A percentile compares a stretch with the other conserved stretches of the same genome.
These are phyloP conservation scores for Girardia tigrina DNA, from an alignment of 2,888 invertebrate genomes.

Conservation along the genomic window DNA sequence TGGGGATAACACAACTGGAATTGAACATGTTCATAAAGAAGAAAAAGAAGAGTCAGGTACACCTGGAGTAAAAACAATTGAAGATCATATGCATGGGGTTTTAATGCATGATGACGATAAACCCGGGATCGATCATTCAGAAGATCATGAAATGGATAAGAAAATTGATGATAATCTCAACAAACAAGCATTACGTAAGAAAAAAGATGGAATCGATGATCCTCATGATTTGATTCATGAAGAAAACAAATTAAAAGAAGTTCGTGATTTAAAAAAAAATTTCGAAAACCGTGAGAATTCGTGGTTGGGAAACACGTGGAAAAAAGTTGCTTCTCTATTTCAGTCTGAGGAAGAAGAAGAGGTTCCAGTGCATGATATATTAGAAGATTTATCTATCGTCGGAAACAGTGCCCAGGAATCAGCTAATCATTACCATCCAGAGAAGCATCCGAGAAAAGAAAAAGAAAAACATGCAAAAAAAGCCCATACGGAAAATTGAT, in stretches of 20 bases:
- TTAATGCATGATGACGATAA: constrained; percentile 41
- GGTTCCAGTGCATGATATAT: background rate
- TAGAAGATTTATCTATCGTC: background rate
- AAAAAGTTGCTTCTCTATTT: background rate
- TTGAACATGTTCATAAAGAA: constrained; percentile 39
- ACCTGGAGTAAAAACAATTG: constrained; percentile 35
- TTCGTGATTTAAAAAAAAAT: constrained; percentile 15
- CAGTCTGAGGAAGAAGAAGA: background rate
- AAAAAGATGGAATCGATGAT: background rate
- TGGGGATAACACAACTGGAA: constrained; percentile 38
- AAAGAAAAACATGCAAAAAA: background rate
- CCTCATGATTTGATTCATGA: constrained; percentile 19
- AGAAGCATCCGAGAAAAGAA: constrained; percentile 9
- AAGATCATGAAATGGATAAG: background rate
- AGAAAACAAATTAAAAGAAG: background rate
- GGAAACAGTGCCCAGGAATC: background rate
- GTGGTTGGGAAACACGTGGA: background rate
- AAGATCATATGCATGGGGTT: constrained; percentile 40
- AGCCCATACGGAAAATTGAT: background rate
- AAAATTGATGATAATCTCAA: background rate
- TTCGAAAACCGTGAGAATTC: background rate
- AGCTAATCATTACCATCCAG: constrained; percentile 15
- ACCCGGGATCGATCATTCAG: constrained; percentile 29
- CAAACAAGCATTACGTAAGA: background rate
- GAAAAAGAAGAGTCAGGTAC: constrained; percentile 38